These are phyloP conservation scores for Asobara japonica DNA, from an alignment of 1,140 invertebrate genomes.

Conservation along the genomic window DNA sequence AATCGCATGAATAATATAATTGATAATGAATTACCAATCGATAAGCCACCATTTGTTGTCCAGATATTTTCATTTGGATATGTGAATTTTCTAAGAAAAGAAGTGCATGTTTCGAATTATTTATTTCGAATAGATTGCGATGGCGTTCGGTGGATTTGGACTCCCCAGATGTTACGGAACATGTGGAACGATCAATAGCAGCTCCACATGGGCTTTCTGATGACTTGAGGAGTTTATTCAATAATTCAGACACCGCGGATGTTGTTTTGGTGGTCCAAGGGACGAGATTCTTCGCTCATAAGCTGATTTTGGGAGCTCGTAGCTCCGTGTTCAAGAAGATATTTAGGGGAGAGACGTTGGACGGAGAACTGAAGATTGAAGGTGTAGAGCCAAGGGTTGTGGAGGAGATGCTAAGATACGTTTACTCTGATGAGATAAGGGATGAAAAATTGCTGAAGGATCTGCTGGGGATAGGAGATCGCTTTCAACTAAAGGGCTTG, in stretches of 20 bases:
- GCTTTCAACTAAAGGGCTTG: neutral
- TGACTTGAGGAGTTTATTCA: neutral
- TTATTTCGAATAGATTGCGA: neutral
- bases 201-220: neutral
- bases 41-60: no score
- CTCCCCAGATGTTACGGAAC: neutral
- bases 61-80: no score
- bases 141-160: neutral
- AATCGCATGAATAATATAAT: no score
- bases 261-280: neutral
- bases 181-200: neutral
- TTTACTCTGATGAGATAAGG: neutral
- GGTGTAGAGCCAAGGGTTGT: neutral
- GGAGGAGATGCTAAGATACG: neutral
- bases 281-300: neutral
- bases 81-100: no score
- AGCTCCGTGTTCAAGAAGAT: neutral
- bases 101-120: no score
- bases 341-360: neutral
- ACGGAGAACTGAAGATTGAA: neutral
- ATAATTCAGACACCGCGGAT: neutral
- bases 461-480: neutral
- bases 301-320: neutral
- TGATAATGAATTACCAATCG: no score
- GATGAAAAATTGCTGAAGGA: neutral